These are phyloP conservation scores for Chrysemys picta DNA, from an alignment of 2,113 vertebrate species.

Conservation along the genomic window DNA sequence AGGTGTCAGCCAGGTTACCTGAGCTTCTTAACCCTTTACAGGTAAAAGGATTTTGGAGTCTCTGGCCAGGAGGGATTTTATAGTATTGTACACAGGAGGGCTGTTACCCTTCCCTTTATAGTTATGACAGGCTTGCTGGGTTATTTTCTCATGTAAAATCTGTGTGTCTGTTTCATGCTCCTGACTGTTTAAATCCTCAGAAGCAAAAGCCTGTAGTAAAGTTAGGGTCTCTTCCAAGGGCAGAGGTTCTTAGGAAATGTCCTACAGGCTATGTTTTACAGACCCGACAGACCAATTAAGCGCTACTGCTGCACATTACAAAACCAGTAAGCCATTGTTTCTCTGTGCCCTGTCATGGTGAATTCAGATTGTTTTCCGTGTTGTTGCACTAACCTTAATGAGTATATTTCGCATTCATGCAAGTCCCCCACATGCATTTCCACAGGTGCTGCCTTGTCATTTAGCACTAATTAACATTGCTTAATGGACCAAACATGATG, in stretches of 20 bases:
- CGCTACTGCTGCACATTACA: neutral
- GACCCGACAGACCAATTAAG: neutral
- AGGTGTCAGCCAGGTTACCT: no score
- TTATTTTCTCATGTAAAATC: neutral
- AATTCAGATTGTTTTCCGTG: neutral
- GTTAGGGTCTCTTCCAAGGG: neutral
- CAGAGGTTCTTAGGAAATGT: neutral
- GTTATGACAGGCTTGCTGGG: neutral
- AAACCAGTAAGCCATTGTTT: neutral
- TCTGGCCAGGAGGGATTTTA: no score
- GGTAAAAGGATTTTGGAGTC: no score
- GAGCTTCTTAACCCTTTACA: no score
- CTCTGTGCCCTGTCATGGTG: neutral
- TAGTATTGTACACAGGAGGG: no score
- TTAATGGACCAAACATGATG: neutral
- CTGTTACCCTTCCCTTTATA: no score
- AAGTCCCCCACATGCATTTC: neutral
- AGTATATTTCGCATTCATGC: rapidly evolving
- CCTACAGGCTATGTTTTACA: neutral
- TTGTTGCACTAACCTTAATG: neutral
- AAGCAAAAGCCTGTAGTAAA: rapidly evolving
- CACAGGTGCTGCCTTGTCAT: rapidly evolving
- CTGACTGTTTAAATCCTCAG: rapidly evolving
- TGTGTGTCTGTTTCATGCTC: neutral
- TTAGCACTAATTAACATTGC: neutral